Evolutionary conservation across 2,113 vertebrate species (phyloP).

Genomic region (Hemichromis elongatus): DNA sequence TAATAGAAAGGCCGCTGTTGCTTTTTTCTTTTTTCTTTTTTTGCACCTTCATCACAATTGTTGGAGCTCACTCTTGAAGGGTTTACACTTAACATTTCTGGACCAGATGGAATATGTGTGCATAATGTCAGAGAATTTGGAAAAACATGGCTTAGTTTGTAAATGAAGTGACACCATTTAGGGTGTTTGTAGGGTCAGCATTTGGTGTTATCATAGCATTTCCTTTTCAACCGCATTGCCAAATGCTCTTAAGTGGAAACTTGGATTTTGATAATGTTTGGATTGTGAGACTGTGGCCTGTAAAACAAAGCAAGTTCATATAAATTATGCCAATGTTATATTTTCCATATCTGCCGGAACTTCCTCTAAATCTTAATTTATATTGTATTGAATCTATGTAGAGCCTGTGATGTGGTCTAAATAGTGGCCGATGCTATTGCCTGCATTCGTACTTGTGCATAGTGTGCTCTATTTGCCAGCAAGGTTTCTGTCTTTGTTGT

Average conservation of each 20-base stretch:
- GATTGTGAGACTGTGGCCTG: background rate
- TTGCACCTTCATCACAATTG: background rate
- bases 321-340: background rate
- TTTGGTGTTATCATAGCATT: background rate
- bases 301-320: background rate
- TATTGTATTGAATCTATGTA: background rate
- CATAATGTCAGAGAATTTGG: background rate
- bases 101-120: background rate
- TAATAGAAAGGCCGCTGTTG: background rate
- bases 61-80: background rate
- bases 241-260: background rate
- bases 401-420: background rate
- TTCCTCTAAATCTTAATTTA: background rate
- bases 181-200: background rate
- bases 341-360: background rate
- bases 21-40: background rate
- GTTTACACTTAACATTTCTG: background rate
- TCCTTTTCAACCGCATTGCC: background rate
- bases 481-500: background rate
- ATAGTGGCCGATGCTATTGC: background rate
- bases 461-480: background rate
- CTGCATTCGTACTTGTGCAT: background rate
- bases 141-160: background rate
- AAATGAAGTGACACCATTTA: background rate
- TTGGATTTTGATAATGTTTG: background rate